These are phyloP conservation scores for Melanostoma mellinum DNA, from an alignment of 2,888 invertebrate genomes.

Conservation along the genomic window DNA sequence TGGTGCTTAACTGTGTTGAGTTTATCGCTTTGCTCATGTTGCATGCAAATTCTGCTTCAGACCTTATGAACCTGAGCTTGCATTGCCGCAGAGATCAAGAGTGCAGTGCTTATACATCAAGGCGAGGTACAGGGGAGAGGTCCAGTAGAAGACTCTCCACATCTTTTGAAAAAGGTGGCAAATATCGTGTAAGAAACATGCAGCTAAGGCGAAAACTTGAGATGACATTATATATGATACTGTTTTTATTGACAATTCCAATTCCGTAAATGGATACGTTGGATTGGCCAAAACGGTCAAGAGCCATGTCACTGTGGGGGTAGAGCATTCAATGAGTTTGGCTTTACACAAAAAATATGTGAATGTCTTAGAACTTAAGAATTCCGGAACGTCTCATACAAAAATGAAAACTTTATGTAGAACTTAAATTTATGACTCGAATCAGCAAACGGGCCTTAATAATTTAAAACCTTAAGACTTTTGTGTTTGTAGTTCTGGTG, in stretches of 20 bases:
- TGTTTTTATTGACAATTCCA: slow-evolving; percentile 36
- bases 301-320: not conserved
- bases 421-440: too few species aligned
- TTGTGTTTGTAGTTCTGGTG: too few species aligned
- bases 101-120: slow-evolving; percentile 7
- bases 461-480: too few species aligned
- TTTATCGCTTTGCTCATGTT: slow-evolving; percentile 46
- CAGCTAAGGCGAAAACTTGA: slow-evolving; percentile 46
- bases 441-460: too few species aligned
- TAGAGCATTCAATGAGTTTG: too few species aligned
- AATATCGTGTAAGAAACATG: slow-evolving; percentile 59
- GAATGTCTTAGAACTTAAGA: too few species aligned
- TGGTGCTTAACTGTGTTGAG: slow-evolving; percentile 16
- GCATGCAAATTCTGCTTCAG: slow-evolving; percentile 67
- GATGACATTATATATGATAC: slow-evolving; percentile 60
- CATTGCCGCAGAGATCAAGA: slow-evolving; percentile 53
- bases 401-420: too few species aligned
- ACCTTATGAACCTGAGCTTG: slow-evolving; percentile 59
- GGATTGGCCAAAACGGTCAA: not conserved
- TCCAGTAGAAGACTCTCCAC: slow-evolving; percentile 26
- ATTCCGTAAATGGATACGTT: slow-evolving; percentile 55
- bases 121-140: not conserved
- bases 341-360: too few species aligned
- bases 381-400: too few species aligned
- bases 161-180: slow-evolving; percentile 61